Evolutionary conservation across 2,888 invertebrate species (phyloP), one percentile per base, ranked within the genome.

Genomic region (Margaritifera margaritifera): DNA sequence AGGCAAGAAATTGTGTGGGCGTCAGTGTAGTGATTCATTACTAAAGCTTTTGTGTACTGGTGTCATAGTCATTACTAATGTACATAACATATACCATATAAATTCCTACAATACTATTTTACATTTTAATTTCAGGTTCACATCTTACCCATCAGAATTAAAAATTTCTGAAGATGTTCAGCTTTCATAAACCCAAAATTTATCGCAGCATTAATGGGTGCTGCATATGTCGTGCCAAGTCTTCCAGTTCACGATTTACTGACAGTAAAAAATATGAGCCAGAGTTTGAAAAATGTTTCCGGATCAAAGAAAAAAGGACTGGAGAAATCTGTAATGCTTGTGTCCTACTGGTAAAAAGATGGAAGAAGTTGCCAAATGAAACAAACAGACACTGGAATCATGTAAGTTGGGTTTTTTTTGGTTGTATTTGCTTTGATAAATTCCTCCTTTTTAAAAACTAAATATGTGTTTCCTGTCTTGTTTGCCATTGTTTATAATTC

Each of bases 251-350:
- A 52, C 92, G 95, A 78, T 95, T 95, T 89, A 95, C 95, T 2
- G 95, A 95, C 87, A 95, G 95, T 78, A 94, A 94, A 80, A 94
- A 94, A 84, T 95, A 95, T 87, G 95, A 95, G 87, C 93, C 93
- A 78, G 95, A 95, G 87, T 95, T 95, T 87, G 92, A 94, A 84
- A 93, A 93, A 84, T 95, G 95, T 88, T 95, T 95, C 89, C 73
- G 82, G 87, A 91, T 95, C 68, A 91, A 92, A 51, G 93, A 94
- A 79, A 93, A 93, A 57, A 92, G 95, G 50, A 93, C 93, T 71
- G 95, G 95, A 18, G 95, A 95, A 90, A 95, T 95, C 78, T 95
- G 95, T 90, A 95, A 95, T 90, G 95, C 95, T 1, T 95, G 95
- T 87, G 95, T 95, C 3, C 91, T 95, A 70, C 90, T 95, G 74